Percentiles rank a stretch among this genome's conserved stretches.
Conservation (phyloP, 2,888 invertebrate genomes). For the Tetheella fluctuosa region DNA sequence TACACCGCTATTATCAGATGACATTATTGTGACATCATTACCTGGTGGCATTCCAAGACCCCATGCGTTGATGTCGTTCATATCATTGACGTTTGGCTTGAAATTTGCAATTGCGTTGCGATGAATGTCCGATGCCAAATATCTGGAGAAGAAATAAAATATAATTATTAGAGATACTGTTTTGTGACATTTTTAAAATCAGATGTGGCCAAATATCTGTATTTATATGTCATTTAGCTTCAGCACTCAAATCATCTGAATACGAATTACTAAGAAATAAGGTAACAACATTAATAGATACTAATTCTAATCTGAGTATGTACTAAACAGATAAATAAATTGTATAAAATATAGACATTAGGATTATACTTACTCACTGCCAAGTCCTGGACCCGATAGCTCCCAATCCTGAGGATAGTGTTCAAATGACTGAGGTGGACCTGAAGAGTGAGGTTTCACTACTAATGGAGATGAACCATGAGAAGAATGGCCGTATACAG, state of each 20-base stretch:
- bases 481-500: conserved; percentile 50
- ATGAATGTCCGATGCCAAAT: conserved; percentile 82
- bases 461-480: conserved; percentile 51
- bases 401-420: conserved; percentile 84
- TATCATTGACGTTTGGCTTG: conserved; percentile 80
- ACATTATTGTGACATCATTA: conserved; percentile 30
- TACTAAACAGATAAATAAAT: neutral
- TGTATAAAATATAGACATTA: neutral
- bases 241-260: too few species aligned
- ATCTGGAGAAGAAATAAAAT: conserved; percentile 62
- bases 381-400: conserved; percentile 85
- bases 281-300: too few species aligned
- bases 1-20: neutral
- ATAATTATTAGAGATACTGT: too few species aligned
- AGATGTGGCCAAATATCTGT: too few species aligned
- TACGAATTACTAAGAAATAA: too few species aligned
- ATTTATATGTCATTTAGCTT: too few species aligned
- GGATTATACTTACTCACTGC: conserved; percentile 82
- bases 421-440: conserved; percentile 60
- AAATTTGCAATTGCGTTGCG: conserved; percentile 85
- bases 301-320: too few species aligned
- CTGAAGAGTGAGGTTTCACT: conserved; percentile 59
- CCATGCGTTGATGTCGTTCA: conserved; percentile 86
- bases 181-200: too few species aligned
- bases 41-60: conserved; percentile 83